A percentile compares a stretch with the other conserved stretches of the same genome.
Conservation (phyloP, 2,113 vertebrate genomes). For the Eolophus roseicapilla region DNA sequence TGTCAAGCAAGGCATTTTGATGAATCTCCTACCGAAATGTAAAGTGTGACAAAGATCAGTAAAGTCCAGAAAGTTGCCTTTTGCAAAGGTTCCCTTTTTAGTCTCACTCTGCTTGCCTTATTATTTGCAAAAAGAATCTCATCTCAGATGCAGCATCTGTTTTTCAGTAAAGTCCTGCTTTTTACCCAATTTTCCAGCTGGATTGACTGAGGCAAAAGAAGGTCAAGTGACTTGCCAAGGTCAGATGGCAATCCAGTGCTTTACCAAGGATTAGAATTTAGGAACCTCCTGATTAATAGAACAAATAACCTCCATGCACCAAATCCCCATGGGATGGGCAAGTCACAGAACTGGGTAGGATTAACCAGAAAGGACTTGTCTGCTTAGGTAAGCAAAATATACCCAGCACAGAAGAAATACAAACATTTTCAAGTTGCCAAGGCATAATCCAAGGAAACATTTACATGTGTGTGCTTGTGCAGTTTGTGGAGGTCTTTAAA, state of each 20-base stretch:
- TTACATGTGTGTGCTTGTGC: neutral
- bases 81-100: neutral
- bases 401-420: conserved; percentile 63
- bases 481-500: conserved; percentile 28
- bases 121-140: conserved; percentile 14
- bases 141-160: conserved; percentile 58
- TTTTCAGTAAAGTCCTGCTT: conserved; percentile 58
- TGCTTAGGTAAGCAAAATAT: conserved; percentile 70
- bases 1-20: neutral
- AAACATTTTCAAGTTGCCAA: conserved; percentile 67
- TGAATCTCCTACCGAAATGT: neutral
- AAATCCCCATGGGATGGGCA: conserved; percentile 62
- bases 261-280: conserved; percentile 75
- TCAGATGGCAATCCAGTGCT: conserved; percentile 69
- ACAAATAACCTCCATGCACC: conserved; percentile 71
- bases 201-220: conserved; percentile 66
- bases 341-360: conserved; percentile 68
- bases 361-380: conserved; percentile 68
- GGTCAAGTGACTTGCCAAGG: conserved; percentile 72
- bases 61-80: neutral
- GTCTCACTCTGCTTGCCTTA: neutral
- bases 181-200: conserved; percentile 72
- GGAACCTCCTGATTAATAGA: conserved; percentile 72
- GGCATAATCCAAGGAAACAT: conserved; percentile 49
- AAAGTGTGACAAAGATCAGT: neutral